Conservation (phyloP, 2,797 vertebrate genomes). For the Lophius americanus region DNA sequence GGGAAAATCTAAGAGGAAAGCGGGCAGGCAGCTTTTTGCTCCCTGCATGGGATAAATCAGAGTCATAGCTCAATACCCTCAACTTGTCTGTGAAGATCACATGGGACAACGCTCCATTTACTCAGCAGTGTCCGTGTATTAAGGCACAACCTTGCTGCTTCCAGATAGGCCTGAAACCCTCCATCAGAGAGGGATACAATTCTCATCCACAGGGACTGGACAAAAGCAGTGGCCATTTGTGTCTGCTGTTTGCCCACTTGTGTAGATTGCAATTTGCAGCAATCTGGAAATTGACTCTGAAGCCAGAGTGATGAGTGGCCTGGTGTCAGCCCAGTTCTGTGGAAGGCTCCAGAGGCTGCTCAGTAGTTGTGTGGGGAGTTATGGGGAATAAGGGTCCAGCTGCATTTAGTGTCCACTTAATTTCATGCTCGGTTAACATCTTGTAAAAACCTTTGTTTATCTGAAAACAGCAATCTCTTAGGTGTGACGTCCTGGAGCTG, state of each 20-base stretch:
- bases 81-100: slow-evolving; percentile 59
- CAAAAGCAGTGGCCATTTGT: slow-evolving; percentile 26
- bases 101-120: slow-evolving; percentile 69
- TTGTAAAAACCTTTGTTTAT: slow-evolving; percentile 54
- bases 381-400: slow-evolving; percentile 40
- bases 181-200: slow-evolving; percentile 40
- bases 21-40: slow-evolving; percentile 31
- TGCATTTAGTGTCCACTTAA: slow-evolving; percentile 42
- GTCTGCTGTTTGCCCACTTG: slow-evolving; percentile 7
- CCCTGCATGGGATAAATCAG: slow-evolving; percentile 27
- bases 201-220: slow-evolving; percentile 39
- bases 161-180: slow-evolving; percentile 52
- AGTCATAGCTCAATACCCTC: slow-evolving; percentile 58
- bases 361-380: slow-evolving; percentile 3
- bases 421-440: slow-evolving; percentile 48
- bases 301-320: slow-evolving; percentile 5
- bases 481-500: slow-evolving; percentile 2
- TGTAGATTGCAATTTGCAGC: slow-evolving; percentile 38
- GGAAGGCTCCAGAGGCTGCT: slow-evolving; percentile 33
- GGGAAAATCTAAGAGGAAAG: slow-evolving; percentile 11
- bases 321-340: slow-evolving; percentile 31
- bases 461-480: slow-evolving; percentile 12
- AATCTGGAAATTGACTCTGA: slow-evolving; percentile 45
- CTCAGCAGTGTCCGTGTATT: slow-evolving; percentile 63
- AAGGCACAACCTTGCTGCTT: slow-evolving; percentile 63